A percentile compares a stretch with the other conserved stretches of the same genome.
Conservation (phyloP, 2,113 vertebrate species). For the Bubalus kerabau region DNA sequence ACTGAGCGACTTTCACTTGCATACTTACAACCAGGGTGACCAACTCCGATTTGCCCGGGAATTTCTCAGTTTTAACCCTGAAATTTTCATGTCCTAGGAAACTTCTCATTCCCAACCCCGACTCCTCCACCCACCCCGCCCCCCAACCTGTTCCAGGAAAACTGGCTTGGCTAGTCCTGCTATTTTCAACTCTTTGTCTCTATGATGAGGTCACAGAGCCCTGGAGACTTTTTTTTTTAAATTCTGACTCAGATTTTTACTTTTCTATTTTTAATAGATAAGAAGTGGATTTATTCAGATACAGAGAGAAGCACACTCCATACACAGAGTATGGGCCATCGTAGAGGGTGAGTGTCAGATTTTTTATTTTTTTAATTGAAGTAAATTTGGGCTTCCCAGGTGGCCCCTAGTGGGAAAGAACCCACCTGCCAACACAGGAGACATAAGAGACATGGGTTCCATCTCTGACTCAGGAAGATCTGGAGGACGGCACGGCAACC, state of each 20-base stretch:
- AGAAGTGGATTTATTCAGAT: background rate
- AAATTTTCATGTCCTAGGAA: background rate
- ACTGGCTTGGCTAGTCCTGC: background rate
- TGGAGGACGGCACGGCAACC: background rate
- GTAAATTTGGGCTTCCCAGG: background rate
- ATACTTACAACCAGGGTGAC: background rate
- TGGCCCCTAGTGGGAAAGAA: background rate
- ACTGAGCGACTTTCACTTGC: background rate
- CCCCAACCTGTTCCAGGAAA: background rate
- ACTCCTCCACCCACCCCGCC: background rate
- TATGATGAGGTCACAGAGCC: background rate
- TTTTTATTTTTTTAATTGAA: background rate
- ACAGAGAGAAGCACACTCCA: background rate
- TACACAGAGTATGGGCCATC: background rate
- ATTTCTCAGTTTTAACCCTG: background rate
- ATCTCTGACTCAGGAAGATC: background rate
- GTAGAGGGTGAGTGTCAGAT: background rate
- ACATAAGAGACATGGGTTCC: background rate
- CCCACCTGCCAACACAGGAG: background rate
- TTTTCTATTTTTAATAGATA: background rate
- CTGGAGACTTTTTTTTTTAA: background rate
- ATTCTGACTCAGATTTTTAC: background rate
- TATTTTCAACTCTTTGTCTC: background rate
- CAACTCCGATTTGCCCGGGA: rapidly evolving
- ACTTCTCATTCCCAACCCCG: background rate